Percentiles rank a stretch among this genome's conserved stretches.
Evolutionary conservation across 2,113 vertebrate genomes (phyloP).

Genomic region (Pelmatolapia mariae): DNA sequence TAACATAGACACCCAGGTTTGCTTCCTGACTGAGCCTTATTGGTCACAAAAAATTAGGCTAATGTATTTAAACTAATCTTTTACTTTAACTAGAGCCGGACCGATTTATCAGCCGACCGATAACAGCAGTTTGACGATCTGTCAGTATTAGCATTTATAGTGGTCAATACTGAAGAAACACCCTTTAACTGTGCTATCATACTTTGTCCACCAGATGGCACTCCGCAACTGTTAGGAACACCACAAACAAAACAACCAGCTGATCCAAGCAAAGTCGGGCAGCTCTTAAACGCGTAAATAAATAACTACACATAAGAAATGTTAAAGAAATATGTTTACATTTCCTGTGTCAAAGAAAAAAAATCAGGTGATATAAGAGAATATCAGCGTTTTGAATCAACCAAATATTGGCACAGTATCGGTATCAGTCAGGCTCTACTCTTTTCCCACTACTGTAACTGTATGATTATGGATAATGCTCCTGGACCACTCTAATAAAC

Average conservation of each 20-base stretch:
- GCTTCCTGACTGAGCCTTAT: not conserved
- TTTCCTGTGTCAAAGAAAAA: not conserved
- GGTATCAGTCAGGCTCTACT: not conserved
- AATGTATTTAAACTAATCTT: not conserved
- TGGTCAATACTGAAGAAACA: not conserved
- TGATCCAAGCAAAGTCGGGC: not conserved
- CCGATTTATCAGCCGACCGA: not conserved
- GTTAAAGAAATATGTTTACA: not conserved
- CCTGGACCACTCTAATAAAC: not conserved
- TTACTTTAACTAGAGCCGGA: not conserved
- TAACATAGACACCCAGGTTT: not conserved
- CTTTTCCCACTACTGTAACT: not conserved
- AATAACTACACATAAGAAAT: not conserved
- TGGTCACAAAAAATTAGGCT: not conserved
- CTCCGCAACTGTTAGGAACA: not conserved
- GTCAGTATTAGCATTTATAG: not conserved
- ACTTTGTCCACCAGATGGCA: not conserved
- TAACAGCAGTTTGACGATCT: not conserved
- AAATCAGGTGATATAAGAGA: fast-evolving
- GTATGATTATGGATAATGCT: not conserved
- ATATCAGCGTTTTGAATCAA: not conserved
- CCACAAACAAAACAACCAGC: not conserved
- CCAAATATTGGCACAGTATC: not conserved
- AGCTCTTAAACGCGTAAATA: not conserved
- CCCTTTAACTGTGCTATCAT: not conserved